Conservation (phyloP, 2,797 vertebrate species). For the Leuciscus waleckii region DNA sequence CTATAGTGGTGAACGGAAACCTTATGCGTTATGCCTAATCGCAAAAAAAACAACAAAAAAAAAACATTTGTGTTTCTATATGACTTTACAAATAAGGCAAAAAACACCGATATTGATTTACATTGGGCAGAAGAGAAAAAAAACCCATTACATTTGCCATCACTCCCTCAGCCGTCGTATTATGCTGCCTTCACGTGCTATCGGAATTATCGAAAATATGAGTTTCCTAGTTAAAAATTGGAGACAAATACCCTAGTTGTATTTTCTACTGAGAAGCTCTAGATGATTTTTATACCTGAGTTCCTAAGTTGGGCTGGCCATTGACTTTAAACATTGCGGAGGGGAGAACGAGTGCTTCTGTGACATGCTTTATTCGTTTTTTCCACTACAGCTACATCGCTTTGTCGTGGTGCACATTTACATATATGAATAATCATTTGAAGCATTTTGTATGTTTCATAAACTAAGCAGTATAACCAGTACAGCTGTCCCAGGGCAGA, state of each 20-base stretch:
- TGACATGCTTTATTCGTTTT: neutral
- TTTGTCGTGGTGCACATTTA: neutral
- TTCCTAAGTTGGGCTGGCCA: neutral
- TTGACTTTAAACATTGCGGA: neutral
- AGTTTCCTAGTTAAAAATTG: neutral
- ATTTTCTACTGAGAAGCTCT: neutral
- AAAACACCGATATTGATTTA: neutral
- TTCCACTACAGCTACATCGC: neutral
- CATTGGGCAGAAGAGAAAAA: neutral
- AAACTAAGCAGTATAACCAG: neutral
- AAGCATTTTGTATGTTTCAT: neutral
- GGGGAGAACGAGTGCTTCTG: neutral
- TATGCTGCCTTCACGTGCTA: neutral
- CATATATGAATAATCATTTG: neutral
- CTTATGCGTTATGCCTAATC: too few species aligned
- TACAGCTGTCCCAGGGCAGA: constrained; percentile 25
- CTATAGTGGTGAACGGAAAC: neutral
- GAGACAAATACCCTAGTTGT: neutral
- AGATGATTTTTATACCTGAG: neutral
- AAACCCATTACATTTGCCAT: neutral
- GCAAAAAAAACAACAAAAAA: too few species aligned
- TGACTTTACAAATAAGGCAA: neutral
- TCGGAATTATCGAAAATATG: neutral
- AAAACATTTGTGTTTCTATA: too few species aligned
- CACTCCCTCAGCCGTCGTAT: neutral